Evolutionary conservation across 1,140 invertebrate species (phyloP).

Genomic region (Bombyx mandarina): DNA sequence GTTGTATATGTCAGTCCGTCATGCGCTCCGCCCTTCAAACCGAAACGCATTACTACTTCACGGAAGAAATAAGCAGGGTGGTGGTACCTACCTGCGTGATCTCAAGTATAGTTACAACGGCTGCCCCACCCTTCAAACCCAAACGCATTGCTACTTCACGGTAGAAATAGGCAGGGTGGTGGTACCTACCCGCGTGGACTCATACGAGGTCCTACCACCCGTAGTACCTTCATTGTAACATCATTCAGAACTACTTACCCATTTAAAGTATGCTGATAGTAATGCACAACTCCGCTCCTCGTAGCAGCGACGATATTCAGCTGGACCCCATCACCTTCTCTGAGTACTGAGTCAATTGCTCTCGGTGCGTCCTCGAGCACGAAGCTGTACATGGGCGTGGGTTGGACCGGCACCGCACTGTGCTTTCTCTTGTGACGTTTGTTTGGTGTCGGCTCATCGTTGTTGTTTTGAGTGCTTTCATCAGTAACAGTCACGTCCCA

Average conservation of each 20-base stretch:
- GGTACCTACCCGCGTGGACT: too few relatives aligned
- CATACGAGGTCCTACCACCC: too few relatives aligned
- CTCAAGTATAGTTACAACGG: too few relatives aligned
- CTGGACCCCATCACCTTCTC: conserved; percentile 46
- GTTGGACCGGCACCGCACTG: conserved; percentile 16
- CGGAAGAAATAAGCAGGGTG: too few relatives aligned
- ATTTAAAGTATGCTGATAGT: conserved; percentile 83
- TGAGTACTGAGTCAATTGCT: conserved; percentile 64
- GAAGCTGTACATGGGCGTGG: conserved; percentile 70
- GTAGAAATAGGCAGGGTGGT: too few relatives aligned
- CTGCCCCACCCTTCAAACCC: too few relatives aligned
- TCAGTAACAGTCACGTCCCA: conserved; percentile 55
- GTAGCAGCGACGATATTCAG: conserved; percentile 77
- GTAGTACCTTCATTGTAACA: neutral
- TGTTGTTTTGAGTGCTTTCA: conserved; percentile 33
- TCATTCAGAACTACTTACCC: conserved; percentile 64
- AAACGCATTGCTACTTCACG: too few relatives aligned
- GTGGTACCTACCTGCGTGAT: too few relatives aligned
- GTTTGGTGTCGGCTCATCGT: conserved; percentile 32
- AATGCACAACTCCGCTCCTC: conserved; percentile 80
- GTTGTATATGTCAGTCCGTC: too few relatives aligned
- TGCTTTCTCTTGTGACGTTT: conserved; percentile 34
- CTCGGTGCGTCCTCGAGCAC: conserved; percentile 77
- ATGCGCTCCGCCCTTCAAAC: too few relatives aligned
- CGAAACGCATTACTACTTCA: too few relatives aligned